Percentiles rank a stretch among this genome's conserved stretches.
phyloP scores from a whole-genome alignment of 1,140 invertebrate species.

The Solenopsis fugax region DNA sequence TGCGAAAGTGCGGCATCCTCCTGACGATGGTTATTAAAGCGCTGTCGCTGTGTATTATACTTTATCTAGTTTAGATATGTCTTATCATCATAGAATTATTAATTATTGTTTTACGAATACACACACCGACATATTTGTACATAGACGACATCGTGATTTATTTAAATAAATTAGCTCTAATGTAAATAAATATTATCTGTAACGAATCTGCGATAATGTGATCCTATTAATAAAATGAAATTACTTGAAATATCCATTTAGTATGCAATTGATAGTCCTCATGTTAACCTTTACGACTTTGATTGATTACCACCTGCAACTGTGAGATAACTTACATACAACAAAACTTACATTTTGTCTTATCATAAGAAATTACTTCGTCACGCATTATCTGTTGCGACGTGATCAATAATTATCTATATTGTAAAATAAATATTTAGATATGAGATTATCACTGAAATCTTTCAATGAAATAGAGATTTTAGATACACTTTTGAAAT shows the following conservation, averaged over 20 bases:
- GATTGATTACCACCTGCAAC: neutral
- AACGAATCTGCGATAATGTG: slow-evolving; percentile 80
- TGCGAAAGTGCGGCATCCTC: slow-evolving; percentile 69
- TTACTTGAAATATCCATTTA: slow-evolving; percentile 60
- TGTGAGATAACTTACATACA: neutral
- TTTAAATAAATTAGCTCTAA: slow-evolving; percentile 80
- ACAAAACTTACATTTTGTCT: slow-evolving; percentile 9
- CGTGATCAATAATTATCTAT: slow-evolving; percentile 13
- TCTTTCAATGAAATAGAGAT: slow-evolving; percentile 8
- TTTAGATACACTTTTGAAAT: neutral
- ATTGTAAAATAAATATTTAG: neutral
- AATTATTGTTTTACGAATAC: slow-evolving; percentile 66
- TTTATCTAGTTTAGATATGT: slow-evolving; percentile 68
- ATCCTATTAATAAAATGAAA: slow-evolving; percentile 81
- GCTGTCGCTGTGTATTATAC: slow-evolving; percentile 77
- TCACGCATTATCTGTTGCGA: slow-evolving; percentile 8
- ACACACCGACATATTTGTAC: slow-evolving; percentile 72
- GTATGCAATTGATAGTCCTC: neutral
- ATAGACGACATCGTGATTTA: slow-evolving; percentile 78
- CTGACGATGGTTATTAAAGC: slow-evolving; percentile 58
- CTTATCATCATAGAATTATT: slow-evolving; percentile 54
- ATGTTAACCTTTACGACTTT: neutral
- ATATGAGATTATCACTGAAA: neutral
- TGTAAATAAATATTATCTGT: slow-evolving; percentile 81
- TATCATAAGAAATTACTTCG: neutral